Conservation (phyloP, 2,888 invertebrate species). For the Machimus atricapillus region DNA sequence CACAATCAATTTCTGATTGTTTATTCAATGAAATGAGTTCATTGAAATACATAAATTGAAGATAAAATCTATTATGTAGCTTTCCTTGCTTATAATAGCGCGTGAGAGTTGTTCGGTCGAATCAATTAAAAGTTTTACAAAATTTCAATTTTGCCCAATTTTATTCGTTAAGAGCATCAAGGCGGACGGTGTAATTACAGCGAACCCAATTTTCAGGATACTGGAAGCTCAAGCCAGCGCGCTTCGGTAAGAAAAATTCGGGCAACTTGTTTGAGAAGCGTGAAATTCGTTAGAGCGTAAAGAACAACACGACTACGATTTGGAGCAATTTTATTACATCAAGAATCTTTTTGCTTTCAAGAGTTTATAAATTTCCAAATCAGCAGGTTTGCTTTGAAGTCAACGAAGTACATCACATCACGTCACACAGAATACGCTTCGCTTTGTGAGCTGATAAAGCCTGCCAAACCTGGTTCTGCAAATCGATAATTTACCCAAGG, state of each 20-base stretch:
- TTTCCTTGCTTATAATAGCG: neutral
- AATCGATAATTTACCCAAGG: constrained; percentile 5
- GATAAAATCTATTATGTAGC: neutral
- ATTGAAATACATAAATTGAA: neutral
- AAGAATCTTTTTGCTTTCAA: constrained; percentile 18
- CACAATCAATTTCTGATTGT: neutral
- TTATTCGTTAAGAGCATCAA: neutral
- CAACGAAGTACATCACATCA: neutral
- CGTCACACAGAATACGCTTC: neutral
- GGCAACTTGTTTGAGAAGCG: constrained; percentile 7
- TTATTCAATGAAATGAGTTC: neutral
- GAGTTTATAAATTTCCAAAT: constrained; percentile 38
- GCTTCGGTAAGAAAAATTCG: constrained; percentile 7
- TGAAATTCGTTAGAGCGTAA: constrained; percentile 30
- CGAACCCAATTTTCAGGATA: neutral
- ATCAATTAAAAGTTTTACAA: neutral
- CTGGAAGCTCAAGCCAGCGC: neutral
- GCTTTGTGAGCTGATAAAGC: constrained; percentile 39
- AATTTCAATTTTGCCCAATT: neutral
- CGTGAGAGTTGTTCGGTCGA: neutral
- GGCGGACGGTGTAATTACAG: neutral
- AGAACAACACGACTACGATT: constrained; percentile 31
- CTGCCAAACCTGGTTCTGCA: neutral
- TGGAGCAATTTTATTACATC: constrained; percentile 37
- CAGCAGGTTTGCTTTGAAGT: constrained; percentile 34